Evolutionary conservation across 1,140 invertebrate species (phyloP), one percentile per base, ranked within the genome.

Genomic region (Drosophila yakuba): DNA sequence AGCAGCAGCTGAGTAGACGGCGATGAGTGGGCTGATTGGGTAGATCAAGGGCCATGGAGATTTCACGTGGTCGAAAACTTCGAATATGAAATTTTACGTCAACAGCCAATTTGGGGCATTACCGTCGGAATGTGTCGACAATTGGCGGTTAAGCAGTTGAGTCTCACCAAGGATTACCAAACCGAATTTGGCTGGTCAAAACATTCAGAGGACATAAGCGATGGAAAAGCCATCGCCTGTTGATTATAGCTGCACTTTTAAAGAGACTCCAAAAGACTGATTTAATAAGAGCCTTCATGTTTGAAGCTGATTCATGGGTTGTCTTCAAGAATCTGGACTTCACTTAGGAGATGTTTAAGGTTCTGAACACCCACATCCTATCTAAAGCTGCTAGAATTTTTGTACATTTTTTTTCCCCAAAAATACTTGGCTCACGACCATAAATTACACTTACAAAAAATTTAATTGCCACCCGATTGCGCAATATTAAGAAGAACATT

Each of bases 61-160:
- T 73, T 61, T 69, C 63, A 50, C 74, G 45, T 11, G 32, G 35
- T 17, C 45, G 35, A 36, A 39, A 48, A 47, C 41, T 62, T 64
- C 68, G 82, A 86, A 82, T 86, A 62, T 72, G 47, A 84, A 80
- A 83, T 89, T 80, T 80, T 66, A 73, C 77, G 84, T 89, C 77
- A 89, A 89, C 84, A 89, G 84, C 84, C 84, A 89, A 89, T 89
- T 89, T 89, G 68, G 61, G 63, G 84, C 80, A 89, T 89, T 89
- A 89, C 69, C 84, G 84, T 89, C 84, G 80, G 35, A 80, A 66
- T 84, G 67, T 41, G 55, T 73, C 55, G 59, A 45, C 81, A 66
- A 71, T 66, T 60, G 43, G 67, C 74, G 69, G 47, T 15, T 50
- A 71, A 1, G 62, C 25, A 52, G 25, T 41, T 48, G 38, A 32